Evolutionary conservation across 2,113 vertebrate genomes (phyloP).

Genomic region (Catharus fuscescens): DNA sequence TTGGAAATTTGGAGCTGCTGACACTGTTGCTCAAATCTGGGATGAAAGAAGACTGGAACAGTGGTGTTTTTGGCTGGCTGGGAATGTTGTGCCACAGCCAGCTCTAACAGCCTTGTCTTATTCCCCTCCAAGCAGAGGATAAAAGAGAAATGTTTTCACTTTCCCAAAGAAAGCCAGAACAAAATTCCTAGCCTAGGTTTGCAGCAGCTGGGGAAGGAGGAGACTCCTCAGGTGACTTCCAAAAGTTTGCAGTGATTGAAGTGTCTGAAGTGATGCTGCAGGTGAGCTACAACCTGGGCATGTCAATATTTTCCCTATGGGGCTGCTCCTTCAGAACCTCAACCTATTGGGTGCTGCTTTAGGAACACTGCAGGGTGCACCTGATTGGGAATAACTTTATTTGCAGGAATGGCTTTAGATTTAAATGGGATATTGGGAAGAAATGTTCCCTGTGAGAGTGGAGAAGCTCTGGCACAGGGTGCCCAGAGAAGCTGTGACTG

Average conservation of each 20-base stretch:
- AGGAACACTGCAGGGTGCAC: background rate
- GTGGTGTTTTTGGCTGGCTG: slow-evolving; percentile 50
- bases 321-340: background rate
- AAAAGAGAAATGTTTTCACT: slow-evolving; percentile 34
- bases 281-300: background rate
- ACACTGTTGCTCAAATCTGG: slow-evolving; percentile 47
- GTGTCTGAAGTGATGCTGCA: background rate
- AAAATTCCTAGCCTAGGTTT: background rate
- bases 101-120: slow-evolving; percentile 53
- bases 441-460: background rate
- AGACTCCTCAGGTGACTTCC: background rate
- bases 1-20: slow-evolving; percentile 58
- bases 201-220: background rate
- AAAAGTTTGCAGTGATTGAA: background rate
- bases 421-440: background rate
- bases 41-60: slow-evolving; percentile 49
- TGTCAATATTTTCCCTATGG: rapidly evolving
- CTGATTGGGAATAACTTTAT: background rate
- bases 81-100: slow-evolving; percentile 38
- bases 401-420: background rate
- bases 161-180: slow-evolving; percentile 4
- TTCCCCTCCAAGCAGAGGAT: slow-evolving; percentile 41
- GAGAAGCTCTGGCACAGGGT: rapidly evolving
- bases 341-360: rapidly evolving
- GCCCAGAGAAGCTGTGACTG: background rate